Percentiles rank a stretch among this genome's conserved stretches.
phyloP scores from a whole-genome alignment of 2,113 vertebrate genomes.

The Reinhardtius hippoglossoides region DNA sequence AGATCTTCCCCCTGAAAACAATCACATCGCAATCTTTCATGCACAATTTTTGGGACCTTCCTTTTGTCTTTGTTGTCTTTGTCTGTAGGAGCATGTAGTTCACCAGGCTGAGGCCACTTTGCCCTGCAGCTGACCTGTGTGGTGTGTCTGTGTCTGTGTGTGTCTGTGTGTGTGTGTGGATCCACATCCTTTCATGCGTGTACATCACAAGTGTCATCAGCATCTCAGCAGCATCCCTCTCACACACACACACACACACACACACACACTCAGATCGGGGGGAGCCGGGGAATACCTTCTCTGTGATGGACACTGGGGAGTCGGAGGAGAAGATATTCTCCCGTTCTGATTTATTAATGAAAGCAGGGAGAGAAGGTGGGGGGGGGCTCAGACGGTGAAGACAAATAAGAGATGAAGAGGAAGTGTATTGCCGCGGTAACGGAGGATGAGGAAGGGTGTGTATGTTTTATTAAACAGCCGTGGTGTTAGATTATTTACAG shows the following conservation, averaged over 20 bases:
- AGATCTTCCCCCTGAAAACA: no score
- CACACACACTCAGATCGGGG: not conserved
- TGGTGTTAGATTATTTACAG: conserved; percentile 71
- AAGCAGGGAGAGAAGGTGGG: not conserved
- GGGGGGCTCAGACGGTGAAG: not conserved
- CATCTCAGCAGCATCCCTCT: not conserved
- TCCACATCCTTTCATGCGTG: conserved; percentile 27
- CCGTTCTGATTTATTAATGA: conserved; percentile 63
- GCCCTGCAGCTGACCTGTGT: not conserved
- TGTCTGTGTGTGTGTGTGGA: not conserved
- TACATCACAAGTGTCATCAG: not conserved
- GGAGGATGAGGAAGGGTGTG: conserved; percentile 26
- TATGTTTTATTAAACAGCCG: conserved; percentile 65
- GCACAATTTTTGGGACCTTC: no score
- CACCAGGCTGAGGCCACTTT: not conserved
- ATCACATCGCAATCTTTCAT: no score
- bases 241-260: not conserved
- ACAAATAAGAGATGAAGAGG: conserved; percentile 36
- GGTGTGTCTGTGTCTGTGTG: not conserved
- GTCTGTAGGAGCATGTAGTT: no score
- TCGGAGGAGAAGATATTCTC: conserved; percentile 26
- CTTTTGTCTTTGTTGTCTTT: no score
- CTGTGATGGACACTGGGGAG: not conserved
- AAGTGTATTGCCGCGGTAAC: not conserved
- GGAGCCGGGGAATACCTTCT: conserved; percentile 11